Evolutionary conservation across 2,888 invertebrate genomes (phyloP).

Genomic region (Conchocele bisecta): DNA sequence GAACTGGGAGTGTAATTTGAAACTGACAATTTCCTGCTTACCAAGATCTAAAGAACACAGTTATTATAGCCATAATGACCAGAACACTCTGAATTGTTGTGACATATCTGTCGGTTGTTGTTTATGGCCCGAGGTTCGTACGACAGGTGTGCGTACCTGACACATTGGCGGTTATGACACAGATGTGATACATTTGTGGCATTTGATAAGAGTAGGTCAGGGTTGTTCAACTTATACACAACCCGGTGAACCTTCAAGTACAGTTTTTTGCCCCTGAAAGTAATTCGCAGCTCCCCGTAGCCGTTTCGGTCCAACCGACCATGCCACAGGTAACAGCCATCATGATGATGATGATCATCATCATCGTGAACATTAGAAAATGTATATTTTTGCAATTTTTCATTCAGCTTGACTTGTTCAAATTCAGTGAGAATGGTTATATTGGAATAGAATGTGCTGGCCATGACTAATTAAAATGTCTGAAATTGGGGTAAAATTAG

Average conservation of each 20-base stretch:
- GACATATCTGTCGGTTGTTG: background rate
- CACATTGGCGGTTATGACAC: background rate
- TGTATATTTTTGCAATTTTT: too few species aligned
- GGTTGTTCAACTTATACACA: background rate
- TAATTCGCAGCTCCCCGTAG: background rate
- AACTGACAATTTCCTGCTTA: background rate
- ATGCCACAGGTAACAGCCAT: background rate
- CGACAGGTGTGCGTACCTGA: background rate
- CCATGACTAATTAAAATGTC: too few species aligned
- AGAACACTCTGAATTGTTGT: background rate
- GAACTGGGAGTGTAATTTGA: too few species aligned
- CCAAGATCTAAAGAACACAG: background rate
- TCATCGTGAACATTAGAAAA: too few species aligned
- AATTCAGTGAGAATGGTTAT: too few species aligned
- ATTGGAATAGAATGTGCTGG: too few species aligned
- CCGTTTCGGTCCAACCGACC: background rate
- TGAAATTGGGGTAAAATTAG: too few species aligned
- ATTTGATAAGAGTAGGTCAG: background rate
- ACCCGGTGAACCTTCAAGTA: background rate
- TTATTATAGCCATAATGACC: conserved; percentile 1
- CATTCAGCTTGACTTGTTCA: too few species aligned
- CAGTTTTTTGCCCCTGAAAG: background rate
- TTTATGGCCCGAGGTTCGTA: background rate
- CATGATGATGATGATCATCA: too few species aligned
- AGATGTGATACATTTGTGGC: background rate